Percentiles rank a stretch among this genome's conserved stretches.
These are phyloP conservation scores for Brevimyrus niger DNA, from an alignment of 2,113 vertebrate species.

Conservation along the genomic window DNA sequence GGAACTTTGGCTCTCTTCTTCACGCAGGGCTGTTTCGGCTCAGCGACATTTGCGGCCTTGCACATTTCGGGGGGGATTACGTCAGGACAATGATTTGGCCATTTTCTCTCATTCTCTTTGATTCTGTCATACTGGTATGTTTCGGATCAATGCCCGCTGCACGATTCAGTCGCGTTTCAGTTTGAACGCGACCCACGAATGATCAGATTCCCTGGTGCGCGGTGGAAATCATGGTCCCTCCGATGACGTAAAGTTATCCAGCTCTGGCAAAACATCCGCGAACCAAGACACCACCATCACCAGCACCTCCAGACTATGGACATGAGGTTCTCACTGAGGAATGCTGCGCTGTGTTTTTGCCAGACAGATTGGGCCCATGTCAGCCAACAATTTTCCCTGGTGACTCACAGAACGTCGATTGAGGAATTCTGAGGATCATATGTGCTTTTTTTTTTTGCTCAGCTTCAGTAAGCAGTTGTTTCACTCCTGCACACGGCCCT, in stretches of 20 bases:
- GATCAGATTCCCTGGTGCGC: neutral
- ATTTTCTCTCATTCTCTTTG: neutral
- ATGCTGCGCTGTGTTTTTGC: neutral
- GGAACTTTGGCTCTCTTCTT: neutral
- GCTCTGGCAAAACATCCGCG: neutral
- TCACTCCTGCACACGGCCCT: neutral
- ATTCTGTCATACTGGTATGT: neutral
- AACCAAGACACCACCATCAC: neutral
- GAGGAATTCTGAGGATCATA: neutral
- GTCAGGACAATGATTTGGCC: neutral
- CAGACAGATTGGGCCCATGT: neutral
- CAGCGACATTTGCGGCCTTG: neutral
- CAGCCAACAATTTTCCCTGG: neutral
- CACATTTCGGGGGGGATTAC: neutral
- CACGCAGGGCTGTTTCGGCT: neutral
- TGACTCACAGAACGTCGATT: neutral
- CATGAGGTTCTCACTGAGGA: neutral
- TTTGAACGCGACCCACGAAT: neutral
- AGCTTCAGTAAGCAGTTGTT: neutral
- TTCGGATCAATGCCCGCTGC: neutral
- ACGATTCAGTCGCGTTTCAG: neutral
- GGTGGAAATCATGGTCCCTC: neutral
- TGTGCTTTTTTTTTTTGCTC: neutral
- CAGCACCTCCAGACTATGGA: neutral
- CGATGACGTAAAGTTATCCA: neutral